Conservation (phyloP, 2,113 vertebrate species). For the Jacana jacana region DNA sequence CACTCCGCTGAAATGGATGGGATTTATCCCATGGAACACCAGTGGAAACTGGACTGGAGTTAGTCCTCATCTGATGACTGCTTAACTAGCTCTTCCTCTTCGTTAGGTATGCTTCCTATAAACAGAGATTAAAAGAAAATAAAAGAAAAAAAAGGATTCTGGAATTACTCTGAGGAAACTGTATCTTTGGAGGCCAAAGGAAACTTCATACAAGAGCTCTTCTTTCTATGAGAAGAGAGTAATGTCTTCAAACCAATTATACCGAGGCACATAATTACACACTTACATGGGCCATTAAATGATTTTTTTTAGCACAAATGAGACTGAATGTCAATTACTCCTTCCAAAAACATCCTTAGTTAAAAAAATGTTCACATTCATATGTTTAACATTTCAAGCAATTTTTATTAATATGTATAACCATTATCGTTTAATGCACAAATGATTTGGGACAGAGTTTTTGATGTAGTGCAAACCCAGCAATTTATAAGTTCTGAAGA, state of each 20-base stretch:
- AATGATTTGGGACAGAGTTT: constrained; percentile 2
- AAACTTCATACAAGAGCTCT: constrained; percentile 17
- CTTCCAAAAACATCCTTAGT: constrained; percentile 47
- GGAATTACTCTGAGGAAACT: constrained; percentile 35
- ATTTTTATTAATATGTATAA: constrained; percentile 25
- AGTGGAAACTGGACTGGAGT: not conserved
- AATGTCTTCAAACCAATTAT: constrained; percentile 67
- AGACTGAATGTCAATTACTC: constrained; percentile 51
- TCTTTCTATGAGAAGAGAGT: constrained; percentile 24
- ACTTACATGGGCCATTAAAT: constrained; percentile 60
- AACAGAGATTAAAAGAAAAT: not conserved
- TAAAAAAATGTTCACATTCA: not conserved
- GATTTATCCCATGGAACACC: not conserved
- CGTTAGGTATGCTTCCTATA: not conserved
- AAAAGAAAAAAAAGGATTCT: not conserved
- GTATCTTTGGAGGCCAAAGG: constrained; percentile 53
- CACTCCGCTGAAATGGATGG: not conserved
- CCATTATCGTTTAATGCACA: not conserved
- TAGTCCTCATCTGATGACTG: not conserved
- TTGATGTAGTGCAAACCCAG: not conserved
- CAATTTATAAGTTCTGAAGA: not conserved
- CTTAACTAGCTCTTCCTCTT: not conserved
- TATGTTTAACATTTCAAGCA: constrained; percentile 51
- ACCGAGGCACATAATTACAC: constrained; percentile 54
- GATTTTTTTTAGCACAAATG: constrained; percentile 27